A percentile compares a stretch with the other conserved stretches of the same genome.
These are phyloP conservation scores for Vireo altiloquus DNA, from an alignment of 2,113 vertebrate species.

Conservation along the genomic window DNA sequence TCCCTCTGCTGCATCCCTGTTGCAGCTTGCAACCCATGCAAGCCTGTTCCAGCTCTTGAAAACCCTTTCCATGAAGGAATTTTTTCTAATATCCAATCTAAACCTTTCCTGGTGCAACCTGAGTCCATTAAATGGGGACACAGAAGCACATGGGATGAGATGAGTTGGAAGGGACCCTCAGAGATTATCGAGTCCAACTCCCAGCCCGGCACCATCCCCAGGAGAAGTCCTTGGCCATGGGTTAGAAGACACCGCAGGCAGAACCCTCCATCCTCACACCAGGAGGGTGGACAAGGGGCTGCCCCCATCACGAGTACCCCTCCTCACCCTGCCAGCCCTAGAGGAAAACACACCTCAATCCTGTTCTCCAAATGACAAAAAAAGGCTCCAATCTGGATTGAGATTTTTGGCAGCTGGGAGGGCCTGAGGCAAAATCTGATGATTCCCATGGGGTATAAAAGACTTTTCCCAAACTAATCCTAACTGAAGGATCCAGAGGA, in stretches of 20 bases:
- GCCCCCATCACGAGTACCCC: rapidly evolving
- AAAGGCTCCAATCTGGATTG: not conserved
- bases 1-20: not conserved
- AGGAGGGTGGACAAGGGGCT: not conserved
- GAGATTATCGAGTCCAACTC: rapidly evolving
- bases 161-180: no score
- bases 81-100: not conserved
- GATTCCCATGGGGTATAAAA: not conserved
- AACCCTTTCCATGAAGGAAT: not conserved
- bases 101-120: not conserved
- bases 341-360: not conserved
- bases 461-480: not conserved
- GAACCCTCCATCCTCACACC: not conserved
- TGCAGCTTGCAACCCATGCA: no score
- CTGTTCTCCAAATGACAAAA: not conserved
- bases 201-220: not conserved
- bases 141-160: rapidly evolving
- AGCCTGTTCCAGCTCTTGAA: not conserved
- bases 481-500: not conserved
- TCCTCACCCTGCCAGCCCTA: not conserved
- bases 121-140: no score
- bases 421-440: not conserved
- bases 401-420: not conserved
- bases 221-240: not conserved
- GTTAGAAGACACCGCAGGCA: not conserved